phyloP scores from a whole-genome alignment of 2,888 invertebrate species.

The Andrena dorsata region DNA sequence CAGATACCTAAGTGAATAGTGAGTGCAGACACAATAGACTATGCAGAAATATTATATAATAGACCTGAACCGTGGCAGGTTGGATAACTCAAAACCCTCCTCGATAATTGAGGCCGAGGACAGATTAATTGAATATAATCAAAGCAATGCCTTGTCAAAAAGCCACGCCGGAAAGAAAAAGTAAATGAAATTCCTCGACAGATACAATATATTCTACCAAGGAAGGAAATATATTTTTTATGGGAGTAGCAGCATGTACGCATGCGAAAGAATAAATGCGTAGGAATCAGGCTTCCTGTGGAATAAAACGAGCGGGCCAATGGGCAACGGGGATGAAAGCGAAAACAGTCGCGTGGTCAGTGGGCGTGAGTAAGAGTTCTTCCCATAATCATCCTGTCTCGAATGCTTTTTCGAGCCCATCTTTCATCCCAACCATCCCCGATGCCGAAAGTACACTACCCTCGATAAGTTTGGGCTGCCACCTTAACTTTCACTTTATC shows the following conservation, averaged over 20 bases:
- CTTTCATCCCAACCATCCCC: slow-evolving; percentile 16
- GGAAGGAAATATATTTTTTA: not conserved
- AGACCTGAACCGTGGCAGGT: no score
- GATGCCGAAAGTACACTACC: slow-evolving; percentile 22
- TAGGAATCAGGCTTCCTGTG: not conserved
- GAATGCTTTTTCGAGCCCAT: slow-evolving; percentile 21
- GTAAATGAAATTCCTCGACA: not conserved
- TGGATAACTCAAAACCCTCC: no score
- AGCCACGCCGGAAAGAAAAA: not conserved
- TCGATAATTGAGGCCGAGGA: no score
- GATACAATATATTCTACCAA: not conserved
- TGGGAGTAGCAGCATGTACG: not conserved
- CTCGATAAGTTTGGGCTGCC: slow-evolving; percentile 10
- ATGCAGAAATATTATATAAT: no score
- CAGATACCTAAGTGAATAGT: no score
- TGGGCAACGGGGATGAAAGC: not conserved
- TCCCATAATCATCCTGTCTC: slow-evolving; percentile 16
- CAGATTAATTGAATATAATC: no score
- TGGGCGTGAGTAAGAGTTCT: not conserved
- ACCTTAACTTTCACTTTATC: slow-evolving; percentile 20
- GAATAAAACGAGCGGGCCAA: not conserved
- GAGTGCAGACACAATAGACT: no score
- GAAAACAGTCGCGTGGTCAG: not conserved
- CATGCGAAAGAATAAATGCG: not conserved
- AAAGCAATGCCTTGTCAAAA: no score